Base-by-base conservation (phyloP, 2,113 vertebrate species). In the Syngnathus typhle region DNA sequence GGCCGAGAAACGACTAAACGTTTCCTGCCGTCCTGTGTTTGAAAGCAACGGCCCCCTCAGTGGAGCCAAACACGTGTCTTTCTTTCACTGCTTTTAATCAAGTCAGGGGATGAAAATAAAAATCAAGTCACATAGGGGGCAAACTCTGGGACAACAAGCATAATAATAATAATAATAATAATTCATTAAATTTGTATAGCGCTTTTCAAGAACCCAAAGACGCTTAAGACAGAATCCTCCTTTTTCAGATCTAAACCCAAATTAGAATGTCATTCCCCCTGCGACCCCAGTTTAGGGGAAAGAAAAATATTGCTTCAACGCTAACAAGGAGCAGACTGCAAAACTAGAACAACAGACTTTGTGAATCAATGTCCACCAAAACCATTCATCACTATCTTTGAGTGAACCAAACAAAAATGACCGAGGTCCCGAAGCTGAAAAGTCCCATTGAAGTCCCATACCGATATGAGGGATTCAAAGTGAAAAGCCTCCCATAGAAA, bases 61-160 rank as follows among this genome's bases (percentile, higher is more conserved):
- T 9, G 2, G 7, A 37, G 37, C 19, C 7, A 39, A n/a, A 39
- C 58, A 39, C 58, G 21, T 60, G 58, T 15, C 21, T 16, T 23
- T 58, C 27, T 58, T 58, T 38, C 18, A 38, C 16, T 10, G 4
- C 36, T 38, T 38, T 38, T 60, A 38, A 38, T 19, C 7, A 60
- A 60, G 58, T 39, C 58, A n/a, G 37, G 32, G 37, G 39, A 60
- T n/a, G 7, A 39, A 60, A 60, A 60, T 60, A 10, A 15, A 60
- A 60, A 60, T 38, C 7, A 5, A 60, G 8, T 38, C 58, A 38
- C 19, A 1, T 1, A 38, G 15, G 16, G 16, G 58, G 37, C 58
- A 39, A n/a, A 39, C n/a, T 23, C 1, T 3, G 51, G n/a, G 51
- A 23, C 51, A 21, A 10, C 18, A 60, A 39, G 37, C n/a, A n/a